Conservation (phyloP, 2,888 invertebrate species). For the Synergus laeviventris region DNA sequence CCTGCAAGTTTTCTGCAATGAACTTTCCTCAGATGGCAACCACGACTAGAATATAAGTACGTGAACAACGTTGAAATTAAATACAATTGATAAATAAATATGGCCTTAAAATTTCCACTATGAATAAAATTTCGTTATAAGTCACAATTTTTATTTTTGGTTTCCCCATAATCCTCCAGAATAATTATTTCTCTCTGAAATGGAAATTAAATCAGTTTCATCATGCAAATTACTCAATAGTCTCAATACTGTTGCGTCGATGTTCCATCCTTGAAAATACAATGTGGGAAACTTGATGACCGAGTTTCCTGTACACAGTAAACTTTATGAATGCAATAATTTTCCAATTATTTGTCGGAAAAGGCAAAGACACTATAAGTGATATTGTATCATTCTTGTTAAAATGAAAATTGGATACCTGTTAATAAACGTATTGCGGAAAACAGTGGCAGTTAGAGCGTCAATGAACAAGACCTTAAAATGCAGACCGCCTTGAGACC, state of each 20-base stretch:
- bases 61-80: neutral
- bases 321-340: neutral
- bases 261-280: conserved; percentile 14
- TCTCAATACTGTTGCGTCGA: neutral
- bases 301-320: neutral
- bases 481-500: conserved; percentile 52
- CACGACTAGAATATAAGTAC: neutral
- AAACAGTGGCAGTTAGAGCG: conserved; percentile 18
- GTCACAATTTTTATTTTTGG: neutral
- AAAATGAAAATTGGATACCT: neutral
- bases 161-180: neutral
- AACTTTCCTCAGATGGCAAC: neutral
- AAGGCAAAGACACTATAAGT: neutral
- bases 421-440: conserved; percentile 6
- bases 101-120: neutral
- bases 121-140: neutral
- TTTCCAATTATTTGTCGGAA: neutral
- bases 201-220: neutral
- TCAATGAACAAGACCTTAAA: conserved; percentile 45
- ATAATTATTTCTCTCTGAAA: neutral
- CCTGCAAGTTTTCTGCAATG: no score
- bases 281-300: conserved; percentile 17
- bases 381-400: neutral
- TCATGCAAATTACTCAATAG: neutral
- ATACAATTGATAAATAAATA: neutral